Evolutionary conservation across 2,797 vertebrate species (phyloP), one percentile per base, ranked within the genome.

Genomic region (Percopsis omiscomaycus): DNA sequence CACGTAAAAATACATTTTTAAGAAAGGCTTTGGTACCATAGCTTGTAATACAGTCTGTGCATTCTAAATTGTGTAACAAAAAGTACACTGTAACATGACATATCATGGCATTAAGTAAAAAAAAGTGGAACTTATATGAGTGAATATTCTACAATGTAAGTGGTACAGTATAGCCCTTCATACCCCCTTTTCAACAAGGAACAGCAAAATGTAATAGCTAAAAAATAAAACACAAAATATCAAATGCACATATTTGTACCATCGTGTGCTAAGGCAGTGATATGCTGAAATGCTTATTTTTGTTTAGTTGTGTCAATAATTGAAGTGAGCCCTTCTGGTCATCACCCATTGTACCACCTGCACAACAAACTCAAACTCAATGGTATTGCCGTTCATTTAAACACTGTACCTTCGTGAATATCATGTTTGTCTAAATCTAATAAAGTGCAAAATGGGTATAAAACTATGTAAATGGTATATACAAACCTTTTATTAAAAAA

Each of bases 381-480:
- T 37, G 22, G 15, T 61, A 68, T 70, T 64, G 61, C 62, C 28
- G 15, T 55, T 59, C 56, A 68, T 11, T 53, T 61, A 42, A 6
- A 42, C 9, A 42, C 37, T 42, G 37, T 14, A 57, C 16, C 51
- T 16, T 45, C 72, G 45, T 62, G 66, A 73, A 77, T 74, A 70
- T 74, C 45, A 37, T 62, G 52, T 73, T 51, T 71, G 72, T 68
- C 84, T 74, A 86, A 59, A 64, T 32, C 71, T 50, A 64, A 86
- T 92, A 94, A 93, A 93, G 93, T 94, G 92, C 93, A 92, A 91
- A 84, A 89, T 78, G 87, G 89, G 81, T 87, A 92, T 84, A 90
- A 61, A 84, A 62, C 71, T 84, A 79, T 66, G 71, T 64, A 22
- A 78, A 78, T 69, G 64, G 77, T 28, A 70, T 66, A 72, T 52